A percentile compares a stretch with the other conserved stretches of the same genome.
These are phyloP conservation scores for Centropus unirufus DNA, from an alignment of 2,113 vertebrate genomes.

Conservation along the genomic window DNA sequence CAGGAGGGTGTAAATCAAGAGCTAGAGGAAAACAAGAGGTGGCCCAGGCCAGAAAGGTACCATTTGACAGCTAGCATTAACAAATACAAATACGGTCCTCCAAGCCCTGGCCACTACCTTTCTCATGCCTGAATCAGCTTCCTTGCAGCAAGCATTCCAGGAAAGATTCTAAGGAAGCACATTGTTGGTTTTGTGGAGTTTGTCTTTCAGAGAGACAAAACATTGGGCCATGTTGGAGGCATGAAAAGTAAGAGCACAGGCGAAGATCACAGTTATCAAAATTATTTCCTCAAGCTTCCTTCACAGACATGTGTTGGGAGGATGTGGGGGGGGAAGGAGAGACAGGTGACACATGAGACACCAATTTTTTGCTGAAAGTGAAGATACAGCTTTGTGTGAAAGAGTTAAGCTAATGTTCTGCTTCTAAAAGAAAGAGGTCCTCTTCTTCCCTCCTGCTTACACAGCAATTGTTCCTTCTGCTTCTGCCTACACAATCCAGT, in stretches of 20 bases:
- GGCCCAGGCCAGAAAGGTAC: fast-evolving
- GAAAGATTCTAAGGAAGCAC: neutral
- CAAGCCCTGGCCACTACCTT: neutral
- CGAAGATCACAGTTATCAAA: neutral
- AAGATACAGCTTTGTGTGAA: neutral
- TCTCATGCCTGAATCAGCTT: neutral
- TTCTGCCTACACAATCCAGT: neutral
- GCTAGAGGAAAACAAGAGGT: neutral
- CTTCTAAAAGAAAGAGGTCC: neutral
- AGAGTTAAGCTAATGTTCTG: neutral
- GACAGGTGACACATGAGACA: neutral
- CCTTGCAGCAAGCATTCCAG: neutral
- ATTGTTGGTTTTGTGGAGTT: neutral
- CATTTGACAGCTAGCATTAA: fast-evolving
- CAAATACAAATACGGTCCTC: fast-evolving
- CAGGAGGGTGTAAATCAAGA: neutral
- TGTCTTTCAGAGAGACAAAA: neutral
- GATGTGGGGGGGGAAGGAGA: fast-evolving
- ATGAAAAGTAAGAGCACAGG: neutral
- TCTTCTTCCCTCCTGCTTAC: neutral
- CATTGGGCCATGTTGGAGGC: fast-evolving
- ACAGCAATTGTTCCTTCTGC: neutral
- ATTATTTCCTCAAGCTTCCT: neutral
- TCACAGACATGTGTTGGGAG: neutral
- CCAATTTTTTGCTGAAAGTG: neutral